These are phyloP conservation scores for Chamaetylas fuelleborni DNA, from an alignment of 2,113 vertebrate species.

Conservation along the genomic window DNA sequence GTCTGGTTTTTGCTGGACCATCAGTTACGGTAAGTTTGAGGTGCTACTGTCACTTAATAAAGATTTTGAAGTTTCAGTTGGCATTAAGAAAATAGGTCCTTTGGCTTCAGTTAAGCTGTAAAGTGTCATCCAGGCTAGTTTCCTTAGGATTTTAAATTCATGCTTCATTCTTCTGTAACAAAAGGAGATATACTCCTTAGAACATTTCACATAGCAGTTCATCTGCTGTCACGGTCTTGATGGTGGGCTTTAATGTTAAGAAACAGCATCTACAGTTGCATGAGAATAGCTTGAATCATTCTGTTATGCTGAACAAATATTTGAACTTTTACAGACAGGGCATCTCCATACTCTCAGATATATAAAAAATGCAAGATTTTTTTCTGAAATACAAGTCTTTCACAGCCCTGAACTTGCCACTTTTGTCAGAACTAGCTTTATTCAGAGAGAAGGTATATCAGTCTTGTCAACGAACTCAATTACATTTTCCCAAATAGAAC, in stretches of 20 bases:
- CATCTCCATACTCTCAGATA: neutral
- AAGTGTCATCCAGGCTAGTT: neutral
- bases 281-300: neutral
- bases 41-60: neutral
- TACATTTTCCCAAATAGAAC: neutral
- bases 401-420: neutral
- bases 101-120: neutral
- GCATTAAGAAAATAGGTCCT: neutral
- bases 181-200: neutral
- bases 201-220: neutral
- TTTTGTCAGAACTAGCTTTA: neutral
- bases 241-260: neutral
- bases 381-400: neutral
- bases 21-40: slow-evolving; percentile 85
- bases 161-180: neutral
- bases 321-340: neutral
- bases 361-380: neutral
- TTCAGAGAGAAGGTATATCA: neutral
- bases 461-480: neutral
- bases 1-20: slow-evolving; percentile 92
- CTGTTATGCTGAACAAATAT: neutral
- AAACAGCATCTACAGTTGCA: neutral
- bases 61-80: neutral
- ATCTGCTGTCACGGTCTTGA: neutral
- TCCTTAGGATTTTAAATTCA: neutral